These are phyloP conservation scores for Cyprinella venusta DNA, from an alignment of 2,797 vertebrate species.

Conservation along the genomic window DNA sequence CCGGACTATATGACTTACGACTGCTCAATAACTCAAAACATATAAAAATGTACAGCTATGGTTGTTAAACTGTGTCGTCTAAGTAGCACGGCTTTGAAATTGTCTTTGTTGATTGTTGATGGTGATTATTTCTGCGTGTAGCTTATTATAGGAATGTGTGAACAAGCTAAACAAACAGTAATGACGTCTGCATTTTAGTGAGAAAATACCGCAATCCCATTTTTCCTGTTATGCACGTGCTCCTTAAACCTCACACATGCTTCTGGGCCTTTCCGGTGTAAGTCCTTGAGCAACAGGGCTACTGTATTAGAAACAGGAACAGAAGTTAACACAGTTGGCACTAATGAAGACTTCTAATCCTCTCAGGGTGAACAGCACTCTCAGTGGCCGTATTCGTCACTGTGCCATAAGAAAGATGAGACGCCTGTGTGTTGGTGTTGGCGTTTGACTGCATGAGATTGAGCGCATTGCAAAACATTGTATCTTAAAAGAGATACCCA, in stretches of 20 bases:
- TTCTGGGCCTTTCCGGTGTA: constrained; percentile 68
- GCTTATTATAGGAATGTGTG: constrained; percentile 10
- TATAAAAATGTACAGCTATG: not conserved
- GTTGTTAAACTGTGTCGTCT: not conserved
- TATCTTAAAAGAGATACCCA: not conserved
- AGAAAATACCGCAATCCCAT: constrained; percentile 46
- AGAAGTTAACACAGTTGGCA: constrained; percentile 67
- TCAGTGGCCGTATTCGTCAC: constrained; percentile 59
- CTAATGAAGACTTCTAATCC: constrained; percentile 66
- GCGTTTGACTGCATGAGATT: not conserved
- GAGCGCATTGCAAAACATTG: not conserved
- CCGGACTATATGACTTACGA: too few species aligned
- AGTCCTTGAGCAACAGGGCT: constrained; percentile 72
- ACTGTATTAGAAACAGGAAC: constrained; percentile 67
- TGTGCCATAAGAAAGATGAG: constrained; percentile 39
- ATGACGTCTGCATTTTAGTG: constrained; percentile 31
- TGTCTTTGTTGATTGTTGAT: constrained; percentile 7
- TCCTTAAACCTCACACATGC: constrained; percentile 70
- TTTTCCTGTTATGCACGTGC: constrained; percentile 63
- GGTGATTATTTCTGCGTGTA: not conserved
- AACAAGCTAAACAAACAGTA: constrained; percentile 16
- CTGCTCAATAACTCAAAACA: not conserved
- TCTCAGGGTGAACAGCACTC: constrained; percentile 62
- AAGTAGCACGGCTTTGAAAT: not conserved
- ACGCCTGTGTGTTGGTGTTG: constrained; percentile 6